Conservation (phyloP, 2,113 vertebrate species). For the Malurus elegans region DNA sequence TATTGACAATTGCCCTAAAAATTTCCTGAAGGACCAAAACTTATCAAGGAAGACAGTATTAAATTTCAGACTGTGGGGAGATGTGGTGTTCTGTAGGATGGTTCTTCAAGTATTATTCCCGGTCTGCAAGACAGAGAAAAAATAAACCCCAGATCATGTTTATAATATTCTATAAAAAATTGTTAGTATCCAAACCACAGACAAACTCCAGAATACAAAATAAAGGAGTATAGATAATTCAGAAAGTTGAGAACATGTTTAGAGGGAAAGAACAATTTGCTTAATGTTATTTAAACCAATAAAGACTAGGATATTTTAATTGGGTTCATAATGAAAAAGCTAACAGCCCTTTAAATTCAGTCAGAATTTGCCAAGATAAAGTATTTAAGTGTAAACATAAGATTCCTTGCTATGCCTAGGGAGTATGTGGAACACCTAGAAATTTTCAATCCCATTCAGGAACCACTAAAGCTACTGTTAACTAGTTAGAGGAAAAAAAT, state of each 20-base stretch:
- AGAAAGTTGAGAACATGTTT: neutral
- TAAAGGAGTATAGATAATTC: neutral
- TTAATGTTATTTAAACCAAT: slow-evolving; percentile 27
- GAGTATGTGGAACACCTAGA: slow-evolving; percentile 20
- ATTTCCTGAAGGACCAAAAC: neutral
- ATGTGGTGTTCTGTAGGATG: neutral
- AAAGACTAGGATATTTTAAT: slow-evolving; percentile 49
- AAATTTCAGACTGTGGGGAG: neutral
- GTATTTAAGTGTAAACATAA: slow-evolving; percentile 45
- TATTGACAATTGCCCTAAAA: neutral
- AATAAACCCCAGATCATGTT: neutral
- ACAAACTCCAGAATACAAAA: neutral
- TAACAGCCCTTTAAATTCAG: slow-evolving; percentile 13
- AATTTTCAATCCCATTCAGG: slow-evolving; percentile 2
- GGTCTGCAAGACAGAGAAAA: neutral
- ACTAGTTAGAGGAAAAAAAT: neutral
- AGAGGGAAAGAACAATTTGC: neutral
- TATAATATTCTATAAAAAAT: neutral
- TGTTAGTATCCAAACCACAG: neutral
- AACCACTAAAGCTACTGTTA: slow-evolving; percentile 11
- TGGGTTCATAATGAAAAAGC: slow-evolving; percentile 46
- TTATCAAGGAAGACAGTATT: neutral
- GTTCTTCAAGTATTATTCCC: neutral
- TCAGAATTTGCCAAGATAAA: slow-evolving; percentile 6
- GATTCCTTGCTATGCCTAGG: slow-evolving; percentile 42